phyloP scores from a whole-genome alignment of 2,888 invertebrate genomes.

The Callimorpha dominula region DNA sequence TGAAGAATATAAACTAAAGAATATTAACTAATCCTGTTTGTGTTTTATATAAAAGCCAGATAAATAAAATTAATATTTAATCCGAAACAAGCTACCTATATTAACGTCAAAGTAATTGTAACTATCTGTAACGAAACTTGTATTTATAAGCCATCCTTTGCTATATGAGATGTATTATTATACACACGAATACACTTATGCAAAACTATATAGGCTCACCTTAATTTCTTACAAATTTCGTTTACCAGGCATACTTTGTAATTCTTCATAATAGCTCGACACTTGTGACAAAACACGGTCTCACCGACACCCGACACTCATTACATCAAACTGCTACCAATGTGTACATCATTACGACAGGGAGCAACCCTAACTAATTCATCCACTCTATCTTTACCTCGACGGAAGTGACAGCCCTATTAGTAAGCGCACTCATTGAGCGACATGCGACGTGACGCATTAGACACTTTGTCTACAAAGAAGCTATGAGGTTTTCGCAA shows the following conservation, averaged over 20 bases:
- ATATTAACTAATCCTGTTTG: too few relatives aligned
- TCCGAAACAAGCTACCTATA: background rate
- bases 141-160: too few relatives aligned
- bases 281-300: constrained; percentile 10
- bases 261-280: background rate
- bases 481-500: constrained; percentile 14
- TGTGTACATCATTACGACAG: constrained; percentile 14
- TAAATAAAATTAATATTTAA: too few relatives aligned
- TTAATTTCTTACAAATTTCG: background rate
- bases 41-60: too few relatives aligned
- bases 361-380: constrained; percentile 21
- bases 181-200: background rate
- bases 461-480: constrained; percentile 11
- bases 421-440: constrained; percentile 21
- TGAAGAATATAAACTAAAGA: too few relatives aligned
- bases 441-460: constrained; percentile 11
- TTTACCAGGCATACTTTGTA: background rate
- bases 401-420: constrained; percentile 23
- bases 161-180: too few relatives aligned
- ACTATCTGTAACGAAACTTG: too few relatives aligned
- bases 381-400: constrained; percentile 23
- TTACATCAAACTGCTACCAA: constrained; percentile 14
- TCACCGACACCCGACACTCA: constrained; percentile 6
- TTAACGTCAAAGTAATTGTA: background rate
- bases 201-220: background rate